Evolutionary conservation across 1,140 invertebrate species (phyloP), one percentile per base, ranked within the genome.

Genomic region (Charaxes varanes): DNA sequence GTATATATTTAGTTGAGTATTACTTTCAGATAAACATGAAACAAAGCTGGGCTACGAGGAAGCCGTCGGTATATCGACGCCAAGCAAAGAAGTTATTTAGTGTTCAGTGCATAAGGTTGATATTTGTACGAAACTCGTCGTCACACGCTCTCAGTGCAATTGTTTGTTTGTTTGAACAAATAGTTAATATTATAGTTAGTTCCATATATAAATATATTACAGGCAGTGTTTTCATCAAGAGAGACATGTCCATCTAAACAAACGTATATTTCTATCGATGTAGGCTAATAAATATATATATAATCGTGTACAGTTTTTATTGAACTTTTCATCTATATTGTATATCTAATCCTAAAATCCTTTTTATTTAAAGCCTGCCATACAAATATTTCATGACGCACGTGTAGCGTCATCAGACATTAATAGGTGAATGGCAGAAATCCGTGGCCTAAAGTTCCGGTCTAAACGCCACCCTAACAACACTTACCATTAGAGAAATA

Each of bases 31-130:
- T 56, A 82, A 84, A 53, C 62, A 70, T 21, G 74, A 81, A 60
- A 77, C 71, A 23, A 85, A 85, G 41, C 53, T 81, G 3, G 90
- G 88, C 17, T 92, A 93, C 57, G 91, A 93, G 69, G 91, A 95
- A 85, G 91, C 94, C 14, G 86, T 93, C 44, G 95, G 94, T 36
- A 95, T 97, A 53, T 95, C 94, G 3, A 96, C 94, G 8, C 94
- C 94, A 2, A 96, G 94, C 34, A 95, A 96, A 81, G 95, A 96
- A 86, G 88, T 92, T 65, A 79, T 87, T 71, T 87, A 87, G 70
- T 65, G 56, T 60, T 61, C 23, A 49, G 55, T 54, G 46, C 34
- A 40, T 35, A 56, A 41, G 30, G 45, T 54, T 57, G 23, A 41
- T 21, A 36, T 43, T 46, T 53, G 38, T 37, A 38, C 50, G 24